These are phyloP conservation scores for Oenanthe oenanthe DNA, from an alignment of 2,113 vertebrate species.

Conservation along the genomic window DNA sequence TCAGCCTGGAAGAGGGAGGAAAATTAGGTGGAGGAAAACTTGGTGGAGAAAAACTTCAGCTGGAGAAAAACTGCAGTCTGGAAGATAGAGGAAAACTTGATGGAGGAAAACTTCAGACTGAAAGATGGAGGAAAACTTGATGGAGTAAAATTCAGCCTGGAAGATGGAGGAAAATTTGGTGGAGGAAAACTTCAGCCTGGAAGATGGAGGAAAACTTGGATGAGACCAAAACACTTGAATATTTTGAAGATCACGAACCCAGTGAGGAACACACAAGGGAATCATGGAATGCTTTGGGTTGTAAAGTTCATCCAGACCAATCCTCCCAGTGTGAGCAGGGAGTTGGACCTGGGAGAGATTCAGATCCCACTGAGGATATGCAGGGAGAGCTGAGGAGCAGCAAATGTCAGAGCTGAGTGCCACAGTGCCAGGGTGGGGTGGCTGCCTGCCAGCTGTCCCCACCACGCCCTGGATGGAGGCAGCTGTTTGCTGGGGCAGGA, in stretches of 20 bases:
- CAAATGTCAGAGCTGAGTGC: not conserved
- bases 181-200: too few relatives aligned
- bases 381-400: not conserved
- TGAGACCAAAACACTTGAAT: not conserved
- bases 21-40: not conserved
- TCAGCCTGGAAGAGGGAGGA: not conserved
- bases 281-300: rapidly evolving
- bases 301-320: not conserved
- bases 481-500: not conserved
- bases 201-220: not conserved
- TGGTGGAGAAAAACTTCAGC: not conserved
- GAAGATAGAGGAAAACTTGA: not conserved
- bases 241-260: not conserved
- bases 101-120: not conserved
- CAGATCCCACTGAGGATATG: rapidly evolving
- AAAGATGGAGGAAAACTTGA: not conserved
- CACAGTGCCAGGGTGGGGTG: not conserved
- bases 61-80: too few relatives aligned
- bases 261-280: rapidly evolving
- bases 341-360: not conserved
- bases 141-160: too few relatives aligned
- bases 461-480: rapidly evolving
- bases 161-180: not conserved
- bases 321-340: not conserved
- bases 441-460: not conserved